Percentiles rank a stretch among this genome's conserved stretches.
These are phyloP conservation scores for Hemiprocne comata DNA, from an alignment of 2,113 vertebrate species.

Conservation along the genomic window DNA sequence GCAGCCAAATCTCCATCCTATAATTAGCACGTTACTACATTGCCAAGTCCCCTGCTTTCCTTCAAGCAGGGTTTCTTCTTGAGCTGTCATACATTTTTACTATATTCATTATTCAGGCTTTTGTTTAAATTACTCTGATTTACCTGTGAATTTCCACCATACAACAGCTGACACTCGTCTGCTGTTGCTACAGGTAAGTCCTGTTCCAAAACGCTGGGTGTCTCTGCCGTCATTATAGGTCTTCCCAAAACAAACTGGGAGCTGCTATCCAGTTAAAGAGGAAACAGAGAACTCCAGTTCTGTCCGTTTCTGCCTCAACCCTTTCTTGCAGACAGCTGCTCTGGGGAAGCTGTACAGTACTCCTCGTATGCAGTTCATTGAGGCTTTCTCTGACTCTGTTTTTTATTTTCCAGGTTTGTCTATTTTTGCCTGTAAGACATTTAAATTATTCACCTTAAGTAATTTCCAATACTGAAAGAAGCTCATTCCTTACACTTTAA, in stretches of 20 bases:
- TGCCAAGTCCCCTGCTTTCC: not conserved
- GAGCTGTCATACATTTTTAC: not conserved
- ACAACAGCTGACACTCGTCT: not conserved
- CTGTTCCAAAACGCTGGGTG: not conserved
- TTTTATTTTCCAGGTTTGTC: not conserved
- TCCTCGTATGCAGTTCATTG: not conserved
- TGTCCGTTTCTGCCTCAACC: not conserved
- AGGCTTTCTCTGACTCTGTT: not conserved
- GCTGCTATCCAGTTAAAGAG: not conserved
- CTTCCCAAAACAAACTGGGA: not conserved
- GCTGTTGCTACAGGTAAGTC: not conserved
- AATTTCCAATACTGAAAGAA: not conserved
- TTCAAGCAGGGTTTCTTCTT: constrained; percentile 10
- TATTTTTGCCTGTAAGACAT: not conserved
- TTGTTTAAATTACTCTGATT: constrained; percentile 8
- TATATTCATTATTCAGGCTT: not conserved
- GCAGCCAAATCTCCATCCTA: not conserved
- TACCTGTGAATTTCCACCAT: not conserved
- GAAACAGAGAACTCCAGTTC: not conserved
- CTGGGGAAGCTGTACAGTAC: not conserved
- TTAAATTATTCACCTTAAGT: not conserved
- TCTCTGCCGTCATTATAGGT: not conserved
- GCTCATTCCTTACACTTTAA: not conserved
- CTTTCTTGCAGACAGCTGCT: not conserved
- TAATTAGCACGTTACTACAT: not conserved